Conservation (phyloP, 2,113 vertebrate species). For the Ceuthmochares aereus region DNA sequence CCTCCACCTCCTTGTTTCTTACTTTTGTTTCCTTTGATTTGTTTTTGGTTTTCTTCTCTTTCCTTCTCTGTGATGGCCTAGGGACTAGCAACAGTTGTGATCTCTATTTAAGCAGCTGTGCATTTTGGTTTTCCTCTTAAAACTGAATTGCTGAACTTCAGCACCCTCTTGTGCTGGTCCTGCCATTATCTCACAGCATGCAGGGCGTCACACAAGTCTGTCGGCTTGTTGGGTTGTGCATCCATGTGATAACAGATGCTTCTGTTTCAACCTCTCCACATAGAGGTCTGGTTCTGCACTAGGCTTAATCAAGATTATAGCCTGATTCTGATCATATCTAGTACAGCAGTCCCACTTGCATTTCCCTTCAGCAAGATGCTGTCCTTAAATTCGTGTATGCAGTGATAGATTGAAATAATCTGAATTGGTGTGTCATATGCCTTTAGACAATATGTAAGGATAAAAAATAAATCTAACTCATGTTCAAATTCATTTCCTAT, state of each 20-base stretch:
- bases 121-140: not conserved
- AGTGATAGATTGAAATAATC: not conserved
- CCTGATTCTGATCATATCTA: not conserved
- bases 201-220: not conserved
- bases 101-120: not conserved
- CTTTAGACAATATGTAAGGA: not conserved
- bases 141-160: not conserved
- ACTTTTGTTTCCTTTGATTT: not conserved
- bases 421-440: not conserved
- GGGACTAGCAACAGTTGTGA: not conserved
- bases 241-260: not conserved
- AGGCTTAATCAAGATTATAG: not conserved
- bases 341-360: not conserved
- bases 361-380: not conserved
- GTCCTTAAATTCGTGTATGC: not conserved
- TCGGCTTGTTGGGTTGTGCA: fast-evolving
- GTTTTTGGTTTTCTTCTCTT: not conserved
- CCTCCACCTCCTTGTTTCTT: not conserved
- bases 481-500: not conserved
- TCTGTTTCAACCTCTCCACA: not conserved
- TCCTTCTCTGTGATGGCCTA: not conserved
- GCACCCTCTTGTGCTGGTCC: not conserved
- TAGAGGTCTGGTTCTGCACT: not conserved
- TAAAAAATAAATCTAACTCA: not conserved
- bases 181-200: not conserved